Base-by-base conservation (phyloP, 2,888 invertebrate genomes). In the Iphiclides podalirius region DNA sequence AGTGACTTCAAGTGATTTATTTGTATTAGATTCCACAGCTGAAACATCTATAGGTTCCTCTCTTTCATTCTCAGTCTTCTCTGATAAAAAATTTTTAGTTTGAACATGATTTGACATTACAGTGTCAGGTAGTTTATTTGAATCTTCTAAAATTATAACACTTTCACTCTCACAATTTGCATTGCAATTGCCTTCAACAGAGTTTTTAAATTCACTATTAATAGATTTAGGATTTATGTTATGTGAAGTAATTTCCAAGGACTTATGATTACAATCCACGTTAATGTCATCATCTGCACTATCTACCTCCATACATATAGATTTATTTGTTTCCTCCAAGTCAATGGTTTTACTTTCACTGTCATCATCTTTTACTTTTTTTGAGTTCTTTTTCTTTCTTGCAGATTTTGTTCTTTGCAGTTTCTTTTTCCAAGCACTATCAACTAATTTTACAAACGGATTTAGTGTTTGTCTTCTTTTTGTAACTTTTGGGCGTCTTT, bases 391-490 rank as follows among this genome's bases (percentile, higher is more conserved):
- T 53, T 67, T 77, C 57, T 72, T 81, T 57, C 77, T 84, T 36
- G 67, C 63, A 23, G 62, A 37, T 35, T 60, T 62, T 36, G 69
- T 68, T 4, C 71, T 60, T 57, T 79, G 82, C 9, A 74, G 60
- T 52, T 86, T 88, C 60, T 87, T 87, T 54, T 89, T 87, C 60
- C 72, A 64, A 4, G 80, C 88, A 4, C 66, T 69, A 57, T 87
- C 81, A 2, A 89, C 84, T 46, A 89, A 60, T 57, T 83, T 85
- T 1, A 86, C 82, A 13, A 71, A 82, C 6, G 89, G 89, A 64
- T 89, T 86, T 74, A 54, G 13, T 58, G 38, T 54, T 75, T 79
- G 1, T 62, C 66, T 8, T 58, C 60, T 36, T 69, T 68, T 49
- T 60, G 54, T 11, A 53, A 46, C 42, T 59, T 64, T 40, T 60